Base-by-base conservation (phyloP, 2,113 vertebrate species). In the Antechinus stuartii region DNA sequence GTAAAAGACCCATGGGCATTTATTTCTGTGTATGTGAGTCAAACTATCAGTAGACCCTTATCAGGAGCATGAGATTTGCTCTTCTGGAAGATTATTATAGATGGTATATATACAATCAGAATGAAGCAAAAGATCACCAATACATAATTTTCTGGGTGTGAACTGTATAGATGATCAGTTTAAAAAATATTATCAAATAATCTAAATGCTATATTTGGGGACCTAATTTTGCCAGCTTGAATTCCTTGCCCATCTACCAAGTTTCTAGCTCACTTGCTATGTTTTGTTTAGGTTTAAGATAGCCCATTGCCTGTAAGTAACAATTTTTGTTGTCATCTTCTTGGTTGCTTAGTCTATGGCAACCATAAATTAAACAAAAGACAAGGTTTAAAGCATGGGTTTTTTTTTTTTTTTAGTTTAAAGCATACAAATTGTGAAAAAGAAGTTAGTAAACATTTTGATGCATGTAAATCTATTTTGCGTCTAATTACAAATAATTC, bases 401-500 rank as follows among this genome's bases (percentile, higher is more conserved):
- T 52, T 55, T 76, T 8, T 96, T 93, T 19, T 96, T 46, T 42
- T 42, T 42, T 42, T 96, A 90, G 25, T 94, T 92, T 90, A 46
- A 92, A 61, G 2, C 91, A n/a, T 94, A 61, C 92, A 52, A 0
- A 52, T 92, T 96, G 7, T 42, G 42, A 42, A 42, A 42, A 42
- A 93, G 49, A 96, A 91, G 2, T 24, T 94, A 54, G 23, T 61
- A 93, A 96, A 55, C 42, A 92, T 92, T 90, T 56, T 92, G 61
- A 89, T 91, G 0, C 19, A 57, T 52, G 1, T 22, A 90, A 35
- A 95, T 52, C 27, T 4, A 23, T 54, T 90, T 3, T 94, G 0
- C 22, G 53, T 90, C 16, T 95, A 91, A 96, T 90, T 96, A 90
- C 91, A 26, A 95, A 47, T 0, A 95, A 90, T 54, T 35, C 35